These are phyloP conservation scores for Corythornis cristatus DNA, from an alignment of 2,113 vertebrate genomes.

Conservation along the genomic window DNA sequence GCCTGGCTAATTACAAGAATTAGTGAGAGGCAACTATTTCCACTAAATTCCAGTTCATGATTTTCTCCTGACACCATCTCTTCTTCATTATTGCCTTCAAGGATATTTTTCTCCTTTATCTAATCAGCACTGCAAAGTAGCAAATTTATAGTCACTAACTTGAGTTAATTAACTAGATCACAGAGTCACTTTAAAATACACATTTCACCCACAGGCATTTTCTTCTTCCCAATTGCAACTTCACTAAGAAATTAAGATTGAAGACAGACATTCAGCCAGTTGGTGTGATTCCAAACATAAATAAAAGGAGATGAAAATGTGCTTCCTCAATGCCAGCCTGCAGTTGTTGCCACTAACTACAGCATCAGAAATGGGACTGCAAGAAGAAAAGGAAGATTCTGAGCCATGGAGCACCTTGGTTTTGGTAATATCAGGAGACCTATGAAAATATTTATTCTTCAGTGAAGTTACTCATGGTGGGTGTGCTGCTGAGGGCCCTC, in stretches of 20 bases:
- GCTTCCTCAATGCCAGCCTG: background rate
- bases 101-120: background rate
- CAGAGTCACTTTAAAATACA: background rate
- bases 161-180: conserved; percentile 13
- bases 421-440: conserved; percentile 39
- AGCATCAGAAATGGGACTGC: background rate
- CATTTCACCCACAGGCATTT: background rate
- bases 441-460: conserved; percentile 51
- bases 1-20: background rate
- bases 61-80: background rate
- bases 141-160: background rate
- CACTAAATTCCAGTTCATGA: background rate
- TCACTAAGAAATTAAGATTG: background rate
- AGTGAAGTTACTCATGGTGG: conserved; percentile 23
- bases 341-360: background rate
- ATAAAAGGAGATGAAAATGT: background rate
- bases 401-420: background rate
- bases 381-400: background rate
- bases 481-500: background rate
- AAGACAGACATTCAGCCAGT: background rate
- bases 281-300: background rate
- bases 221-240: background rate
- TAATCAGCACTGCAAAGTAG: background rate
- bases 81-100: background rate
- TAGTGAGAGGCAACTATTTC: background rate